Base-by-base conservation (phyloP, 2,888 invertebrate genomes). In the Idaea dimidiata region DNA sequence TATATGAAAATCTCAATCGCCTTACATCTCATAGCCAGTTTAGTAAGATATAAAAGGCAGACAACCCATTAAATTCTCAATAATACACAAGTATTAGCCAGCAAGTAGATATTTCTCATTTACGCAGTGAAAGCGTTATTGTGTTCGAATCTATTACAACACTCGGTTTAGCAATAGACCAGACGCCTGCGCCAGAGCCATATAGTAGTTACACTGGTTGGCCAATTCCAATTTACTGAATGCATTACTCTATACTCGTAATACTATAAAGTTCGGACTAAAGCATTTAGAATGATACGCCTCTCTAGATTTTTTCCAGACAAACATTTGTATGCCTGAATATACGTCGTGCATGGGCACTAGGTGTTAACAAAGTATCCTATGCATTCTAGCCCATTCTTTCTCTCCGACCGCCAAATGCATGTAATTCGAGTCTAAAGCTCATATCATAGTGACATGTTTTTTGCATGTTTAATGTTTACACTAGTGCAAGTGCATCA, bases 71-170 rank as follows among this genome's bases (percentile, higher is more conserved):
- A 43, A 43, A 43, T 6, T 43, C 10, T 10, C 43, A 43, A 43
- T 43, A 43, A 43, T 10, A 14, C 14, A 43, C 43, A 14, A 43
- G 43, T 43, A 43, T 43, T 14, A 43, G 43, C 24, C 24, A 24
- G 43, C 43, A 14, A 14, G 43, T 43, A 43, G 6, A 14, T 8
- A 43, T 0, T 7, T 55, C n/a, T 54, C 17, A 54, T 17, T 17
- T 17, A 17, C 18, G 56, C 56, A 56, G 56, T 56, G 56, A 56
- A 56, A 56, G 56, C 18, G 56, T 18, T 56, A 56, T 56, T 56
- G 56, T 56, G 18, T 56, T 56, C 18, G 18, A 18, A 14, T 56
- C 56, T 17, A 56, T 56, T 56, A 18, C 56, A 56, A 56, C 56
- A 56, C 18, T 18, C 17, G 18, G 56, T 43, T 43, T 43, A 43